Evolutionary conservation across 2,888 invertebrate genomes (phyloP).

Genomic region (Mimumesa dahlbomi): DNA sequence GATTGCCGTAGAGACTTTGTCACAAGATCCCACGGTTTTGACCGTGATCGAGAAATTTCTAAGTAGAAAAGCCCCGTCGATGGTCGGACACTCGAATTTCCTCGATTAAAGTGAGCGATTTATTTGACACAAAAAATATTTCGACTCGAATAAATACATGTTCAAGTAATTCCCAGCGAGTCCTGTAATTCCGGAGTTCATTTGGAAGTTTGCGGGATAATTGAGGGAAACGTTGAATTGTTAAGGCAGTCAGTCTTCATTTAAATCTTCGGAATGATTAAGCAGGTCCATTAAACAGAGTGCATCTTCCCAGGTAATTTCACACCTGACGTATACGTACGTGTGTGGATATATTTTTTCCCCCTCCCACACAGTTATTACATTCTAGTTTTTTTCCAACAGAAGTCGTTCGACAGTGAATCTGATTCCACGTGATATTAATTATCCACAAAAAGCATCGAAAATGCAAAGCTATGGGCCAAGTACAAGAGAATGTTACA

Average conservation of each 20-base stretch:
- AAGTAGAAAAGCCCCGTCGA: no score
- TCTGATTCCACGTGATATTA: no score
- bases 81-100: constrained; percentile 22
- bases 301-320: constrained; percentile 12
- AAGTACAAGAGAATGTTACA: no score
- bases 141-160: background rate
- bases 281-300: constrained; percentile 31
- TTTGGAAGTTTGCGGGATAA: constrained; percentile 1
- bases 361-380: no score
- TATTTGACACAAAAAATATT: background rate
- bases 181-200: constrained; percentile 13
- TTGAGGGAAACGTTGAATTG: constrained; percentile 6
- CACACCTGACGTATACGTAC: constrained; percentile 1
- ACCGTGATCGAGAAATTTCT: no score
- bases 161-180: constrained; percentile 12
- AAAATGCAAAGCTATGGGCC: no score
- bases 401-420: no score
- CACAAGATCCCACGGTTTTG: no score
- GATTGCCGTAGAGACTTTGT: no score
- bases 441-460: no score
- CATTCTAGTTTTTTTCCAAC: no score
- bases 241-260: constrained; percentile 1
- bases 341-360: no score
- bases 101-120: constrained; percentile 13
- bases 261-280: constrained; percentile 9